These are phyloP conservation scores for pig (Sus scrofa) DNA, from an alignment of 2,113 vertebrate genomes.

Conservation along the genomic window DNA sequence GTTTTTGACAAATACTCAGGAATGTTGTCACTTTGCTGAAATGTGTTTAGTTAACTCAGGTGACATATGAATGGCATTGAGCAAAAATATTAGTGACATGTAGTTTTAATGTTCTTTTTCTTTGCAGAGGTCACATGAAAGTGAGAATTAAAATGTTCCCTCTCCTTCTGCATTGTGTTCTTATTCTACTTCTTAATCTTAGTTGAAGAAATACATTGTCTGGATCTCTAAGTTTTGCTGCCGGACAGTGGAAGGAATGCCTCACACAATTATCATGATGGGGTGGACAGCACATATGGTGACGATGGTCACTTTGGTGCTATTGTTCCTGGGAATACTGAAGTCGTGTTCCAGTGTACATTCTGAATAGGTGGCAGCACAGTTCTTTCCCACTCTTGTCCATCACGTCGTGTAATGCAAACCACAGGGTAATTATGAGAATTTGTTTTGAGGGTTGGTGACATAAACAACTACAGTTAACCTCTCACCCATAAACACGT, in stretches of 20 bases:
- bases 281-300: background rate
- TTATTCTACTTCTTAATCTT: background rate
- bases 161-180: constrained; percentile 13
- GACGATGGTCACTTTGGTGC: background rate
- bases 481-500: background rate
- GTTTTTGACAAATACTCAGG: constrained; percentile 66
- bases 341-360: background rate
- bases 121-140: constrained; percentile 59
- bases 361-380: background rate
- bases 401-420: background rate
- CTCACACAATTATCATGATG: background rate
- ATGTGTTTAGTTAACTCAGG: constrained; percentile 63
- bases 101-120: constrained; percentile 60
- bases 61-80: constrained; percentile 65
- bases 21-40: constrained; percentile 53
- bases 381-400: background rate
- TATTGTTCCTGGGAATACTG: background rate
- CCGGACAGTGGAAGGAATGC: background rate
- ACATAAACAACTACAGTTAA: background rate
- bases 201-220: background rate
- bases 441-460: background rate
- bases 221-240: background rate
- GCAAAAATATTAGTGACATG: constrained; percentile 61
- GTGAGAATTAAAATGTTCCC: constrained; percentile 56
- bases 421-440: background rate